Percentiles rank a stretch among this genome's conserved stretches.
Conservation (phyloP, 2,113 vertebrate species). For the Clinocottus analis region DNA sequence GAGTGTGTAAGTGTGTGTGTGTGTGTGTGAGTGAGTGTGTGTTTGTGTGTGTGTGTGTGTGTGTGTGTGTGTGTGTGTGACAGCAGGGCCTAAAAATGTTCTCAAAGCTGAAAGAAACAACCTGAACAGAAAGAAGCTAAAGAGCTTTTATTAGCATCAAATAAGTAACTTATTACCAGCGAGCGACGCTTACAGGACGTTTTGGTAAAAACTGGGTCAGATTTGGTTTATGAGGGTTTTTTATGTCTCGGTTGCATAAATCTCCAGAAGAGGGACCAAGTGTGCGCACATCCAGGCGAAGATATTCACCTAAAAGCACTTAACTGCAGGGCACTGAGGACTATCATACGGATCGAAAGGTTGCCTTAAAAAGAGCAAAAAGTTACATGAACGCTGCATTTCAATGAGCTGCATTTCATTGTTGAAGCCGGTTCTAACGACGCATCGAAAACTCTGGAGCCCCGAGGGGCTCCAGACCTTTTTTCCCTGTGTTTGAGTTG, state of each 20-base stretch:
- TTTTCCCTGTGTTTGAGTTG: too few species aligned
- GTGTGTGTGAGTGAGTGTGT: background rate
- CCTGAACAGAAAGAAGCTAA: background rate
- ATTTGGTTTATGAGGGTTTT: background rate
- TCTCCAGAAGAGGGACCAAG: background rate
- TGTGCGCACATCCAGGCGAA: too few species aligned
- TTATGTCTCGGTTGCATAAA: background rate
- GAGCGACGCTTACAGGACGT: background rate
- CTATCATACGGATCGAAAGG: too few species aligned
- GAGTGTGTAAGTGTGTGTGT: background rate
- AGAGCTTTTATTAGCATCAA: conserved; percentile 5
- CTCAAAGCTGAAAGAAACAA: conserved; percentile 1
- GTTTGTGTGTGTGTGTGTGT: too few species aligned
- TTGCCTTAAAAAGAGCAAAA: too few species aligned
- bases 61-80: background rate
- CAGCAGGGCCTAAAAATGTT: background rate
- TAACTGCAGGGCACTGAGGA: too few species aligned
- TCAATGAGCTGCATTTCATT: too few species aligned
- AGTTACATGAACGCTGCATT: too few species aligned
- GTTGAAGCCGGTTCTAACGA: background rate
- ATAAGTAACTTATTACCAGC: background rate
- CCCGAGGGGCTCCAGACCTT: too few species aligned
- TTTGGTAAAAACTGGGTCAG: background rate
- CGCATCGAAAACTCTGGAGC: too few species aligned
- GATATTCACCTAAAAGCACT: too few species aligned